A percentile compares a stretch with the other conserved stretches of the same genome.
phyloP scores from a whole-genome alignment of 1,140 invertebrate species.

The Sweltsa coloradensis region DNA sequence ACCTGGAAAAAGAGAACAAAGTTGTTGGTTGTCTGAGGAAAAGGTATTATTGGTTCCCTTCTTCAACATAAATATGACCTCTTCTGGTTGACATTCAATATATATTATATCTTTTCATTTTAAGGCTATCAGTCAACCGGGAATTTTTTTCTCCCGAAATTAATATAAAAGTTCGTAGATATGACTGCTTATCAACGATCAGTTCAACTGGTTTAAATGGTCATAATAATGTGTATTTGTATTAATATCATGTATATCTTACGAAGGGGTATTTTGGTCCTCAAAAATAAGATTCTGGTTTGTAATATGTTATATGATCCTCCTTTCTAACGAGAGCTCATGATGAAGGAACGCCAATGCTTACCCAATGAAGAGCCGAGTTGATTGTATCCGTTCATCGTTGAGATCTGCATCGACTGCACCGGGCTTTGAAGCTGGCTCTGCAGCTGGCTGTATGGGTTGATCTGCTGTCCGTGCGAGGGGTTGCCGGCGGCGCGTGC shows the following conservation, averaged over 20 bases:
- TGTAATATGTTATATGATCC: not conserved
- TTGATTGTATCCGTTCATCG: slow-evolving; percentile 10
- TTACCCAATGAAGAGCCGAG: slow-evolving; percentile 3
- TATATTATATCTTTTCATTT: not conserved
- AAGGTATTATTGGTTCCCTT: not conserved
- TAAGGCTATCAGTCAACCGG: not conserved
- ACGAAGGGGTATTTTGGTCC: not conserved
- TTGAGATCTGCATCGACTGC: slow-evolving; percentile 9
- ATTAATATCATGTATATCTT: not conserved
- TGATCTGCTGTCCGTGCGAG: slow-evolving; percentile 2
- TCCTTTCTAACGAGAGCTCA: not conserved
- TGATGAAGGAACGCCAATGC: not conserved
- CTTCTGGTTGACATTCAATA: not conserved
- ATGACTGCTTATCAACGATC: too few relatives aligned
- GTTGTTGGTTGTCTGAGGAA: not conserved
- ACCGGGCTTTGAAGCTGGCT: slow-evolving; percentile 7
- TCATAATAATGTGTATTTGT: too few relatives aligned
- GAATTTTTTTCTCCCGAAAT: too few relatives aligned
- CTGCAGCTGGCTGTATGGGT: slow-evolving; percentile 11
- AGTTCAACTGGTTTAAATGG: too few relatives aligned
- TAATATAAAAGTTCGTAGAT: too few relatives aligned
- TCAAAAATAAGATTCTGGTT: not conserved
- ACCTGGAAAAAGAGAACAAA: not conserved
- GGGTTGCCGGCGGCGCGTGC: slow-evolving; percentile 4
- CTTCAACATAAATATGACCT: not conserved